These are phyloP conservation scores for Yponomeuta malinellus DNA, from an alignment of 2,888 invertebrate genomes.

Conservation along the genomic window DNA sequence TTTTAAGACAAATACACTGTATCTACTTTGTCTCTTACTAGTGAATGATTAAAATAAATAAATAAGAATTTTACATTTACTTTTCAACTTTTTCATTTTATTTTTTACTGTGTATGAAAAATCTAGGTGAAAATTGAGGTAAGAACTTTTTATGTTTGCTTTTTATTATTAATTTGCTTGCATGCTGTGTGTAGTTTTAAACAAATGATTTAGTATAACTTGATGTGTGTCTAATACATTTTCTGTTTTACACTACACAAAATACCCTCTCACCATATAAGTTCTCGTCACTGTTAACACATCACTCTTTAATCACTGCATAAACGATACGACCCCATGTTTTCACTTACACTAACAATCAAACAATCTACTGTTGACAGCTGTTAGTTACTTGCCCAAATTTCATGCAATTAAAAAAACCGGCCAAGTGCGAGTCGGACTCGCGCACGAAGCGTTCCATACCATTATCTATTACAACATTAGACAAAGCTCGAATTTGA, in stretches of 20 bases:
- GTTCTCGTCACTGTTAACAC: background rate
- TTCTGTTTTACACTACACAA: background rate
- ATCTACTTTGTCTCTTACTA: slow-evolving; percentile 44
- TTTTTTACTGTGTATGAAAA: too few species aligned
- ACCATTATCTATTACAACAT: too few species aligned
- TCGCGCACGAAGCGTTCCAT: too few species aligned
- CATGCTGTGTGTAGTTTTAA: slow-evolving; percentile 32
- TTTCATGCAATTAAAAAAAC: too few species aligned
- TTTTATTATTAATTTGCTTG: slow-evolving; percentile 43
- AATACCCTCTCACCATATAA: background rate
- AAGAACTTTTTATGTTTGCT: slow-evolving; percentile 18
- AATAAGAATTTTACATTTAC: slow-evolving; percentile 25
- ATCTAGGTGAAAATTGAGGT: background rate
- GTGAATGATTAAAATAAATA: slow-evolving; percentile 40
- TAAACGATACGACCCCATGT: background rate
- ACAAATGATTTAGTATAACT: slow-evolving; percentile 22
- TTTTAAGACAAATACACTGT: background rate
- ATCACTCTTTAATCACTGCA: background rate
- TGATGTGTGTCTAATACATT: slow-evolving; percentile 14
- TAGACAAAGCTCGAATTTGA: too few species aligned
- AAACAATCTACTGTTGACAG: too few species aligned
- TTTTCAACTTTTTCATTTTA: slow-evolving; percentile 29
- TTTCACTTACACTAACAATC: background rate
- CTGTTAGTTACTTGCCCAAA: too few species aligned
- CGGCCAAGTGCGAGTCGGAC: too few species aligned